A percentile compares a stretch with the other conserved stretches of the same genome.
phyloP scores from a whole-genome alignment of 2,888 invertebrate species.

The Agonopterix alstromeriana region DNA sequence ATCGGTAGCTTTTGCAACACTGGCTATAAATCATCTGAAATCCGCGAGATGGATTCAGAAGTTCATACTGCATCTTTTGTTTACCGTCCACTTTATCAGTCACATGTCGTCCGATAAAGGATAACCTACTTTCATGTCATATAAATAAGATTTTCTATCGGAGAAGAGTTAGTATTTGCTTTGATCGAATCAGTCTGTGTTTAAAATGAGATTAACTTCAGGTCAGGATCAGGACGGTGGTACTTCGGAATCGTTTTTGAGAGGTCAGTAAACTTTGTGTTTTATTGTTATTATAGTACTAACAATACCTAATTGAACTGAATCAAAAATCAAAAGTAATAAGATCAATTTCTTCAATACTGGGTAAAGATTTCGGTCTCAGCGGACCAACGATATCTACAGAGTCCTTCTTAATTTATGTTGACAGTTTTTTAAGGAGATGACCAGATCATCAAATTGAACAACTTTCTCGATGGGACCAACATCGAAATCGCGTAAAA shows the following conservation, averaged over 20 bases:
- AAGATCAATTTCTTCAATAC: no score
- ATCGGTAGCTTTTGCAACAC: no score
- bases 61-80: conserved; percentile 25
- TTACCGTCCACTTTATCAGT: conserved; percentile 49
- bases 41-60: background rate
- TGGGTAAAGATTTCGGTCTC: no score
- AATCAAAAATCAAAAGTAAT: no score
- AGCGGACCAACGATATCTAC: no score
- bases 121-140: conserved; percentile 64
- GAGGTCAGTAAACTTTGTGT: conserved; percentile 31
- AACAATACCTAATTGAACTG: no score
- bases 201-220: conserved; percentile 50
- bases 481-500: no score
- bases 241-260: conserved; percentile 37
- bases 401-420: no score
- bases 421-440: no score
- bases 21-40: background rate
- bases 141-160: conserved; percentile 55
- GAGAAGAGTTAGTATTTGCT: conserved; percentile 31
- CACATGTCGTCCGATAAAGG: conserved; percentile 59
- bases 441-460: no score
- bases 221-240: conserved; percentile 66
- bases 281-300: background rate
- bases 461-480: no score
- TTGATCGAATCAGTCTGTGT: conserved; percentile 19